Evolutionary conservation across 2,888 invertebrate genomes (phyloP).

Genomic region (Mythimna ferrago): DNA sequence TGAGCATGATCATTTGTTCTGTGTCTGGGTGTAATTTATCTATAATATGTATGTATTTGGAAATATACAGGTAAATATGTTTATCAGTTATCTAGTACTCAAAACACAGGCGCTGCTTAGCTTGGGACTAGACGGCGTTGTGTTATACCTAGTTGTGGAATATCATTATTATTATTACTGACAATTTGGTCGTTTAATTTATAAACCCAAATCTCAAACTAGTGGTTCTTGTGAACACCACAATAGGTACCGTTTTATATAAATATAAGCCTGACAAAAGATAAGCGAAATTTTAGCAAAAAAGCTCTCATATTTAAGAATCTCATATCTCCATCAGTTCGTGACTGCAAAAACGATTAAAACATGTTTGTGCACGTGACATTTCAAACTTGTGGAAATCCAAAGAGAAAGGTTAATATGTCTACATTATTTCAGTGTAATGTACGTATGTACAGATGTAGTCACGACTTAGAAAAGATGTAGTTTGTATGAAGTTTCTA

Average conservation of each 20-base stretch:
- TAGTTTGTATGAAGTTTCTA: constrained; percentile 63
- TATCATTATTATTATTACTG: too few relatives aligned
- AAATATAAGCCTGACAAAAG: not conserved
- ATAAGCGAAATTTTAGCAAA: constrained; percentile 36
- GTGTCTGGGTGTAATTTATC: too few relatives aligned
- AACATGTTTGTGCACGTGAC: constrained; percentile 68
- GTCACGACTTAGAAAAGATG: constrained; percentile 77
- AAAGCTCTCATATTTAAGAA: constrained; percentile 23
- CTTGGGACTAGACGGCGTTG: too few relatives aligned
- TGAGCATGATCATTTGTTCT: too few relatives aligned
- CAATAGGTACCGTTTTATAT: constrained; percentile 11
- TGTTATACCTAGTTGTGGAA: too few relatives aligned
- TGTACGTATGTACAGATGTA: constrained; percentile 47
- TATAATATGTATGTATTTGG: too few relatives aligned
- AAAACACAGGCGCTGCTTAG: too few relatives aligned
- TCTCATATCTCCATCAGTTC: constrained; percentile 58
- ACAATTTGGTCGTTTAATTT: too few relatives aligned
- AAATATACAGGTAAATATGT: too few relatives aligned
- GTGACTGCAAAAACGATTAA: constrained; percentile 69
- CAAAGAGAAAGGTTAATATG: constrained; percentile 79
- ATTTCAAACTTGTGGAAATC: constrained; percentile 77
- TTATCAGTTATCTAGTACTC: too few relatives aligned
- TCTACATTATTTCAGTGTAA: constrained; percentile 63
- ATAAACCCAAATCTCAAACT: too few relatives aligned
- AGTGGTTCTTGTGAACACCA: too few relatives aligned